Evolutionary conservation across 2,113 vertebrate genomes (phyloP).

Genomic region (Triplophysa siluroides): DNA sequence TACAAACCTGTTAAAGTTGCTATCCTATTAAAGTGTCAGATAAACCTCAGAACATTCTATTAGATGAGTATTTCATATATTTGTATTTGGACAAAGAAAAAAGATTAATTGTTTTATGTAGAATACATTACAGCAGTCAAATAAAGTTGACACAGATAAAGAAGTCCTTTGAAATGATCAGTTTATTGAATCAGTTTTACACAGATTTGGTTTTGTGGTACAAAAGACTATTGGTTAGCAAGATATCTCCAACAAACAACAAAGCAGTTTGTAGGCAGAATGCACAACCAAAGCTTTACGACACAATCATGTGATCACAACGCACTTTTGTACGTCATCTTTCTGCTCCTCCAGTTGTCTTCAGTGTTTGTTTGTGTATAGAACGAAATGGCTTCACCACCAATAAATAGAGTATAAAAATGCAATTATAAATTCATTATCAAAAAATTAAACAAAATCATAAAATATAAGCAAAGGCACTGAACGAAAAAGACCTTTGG

Average conservation of each 20-base stretch:
- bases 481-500: slow-evolving; percentile 69
- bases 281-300: slow-evolving; percentile 44
- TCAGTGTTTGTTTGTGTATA: slow-evolving; percentile 42
- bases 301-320: slow-evolving; percentile 64
- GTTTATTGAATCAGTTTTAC: slow-evolving; percentile 75
- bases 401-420: slow-evolving; percentile 98
- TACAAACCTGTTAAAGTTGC: too few species aligned
- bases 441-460: slow-evolving; percentile 74
- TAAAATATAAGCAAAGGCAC: slow-evolving; percentile 76
- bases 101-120: not conserved
- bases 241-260: slow-evolving; percentile 53
- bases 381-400: slow-evolving; percentile 91
- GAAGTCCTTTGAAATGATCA: slow-evolving; percentile 65
- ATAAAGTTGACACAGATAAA: slow-evolving; percentile 25
- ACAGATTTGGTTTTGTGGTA: slow-evolving; percentile 67
- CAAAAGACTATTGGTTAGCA: slow-evolving; percentile 45
- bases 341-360: slow-evolving; percentile 42
- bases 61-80: too few species aligned
- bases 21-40: too few species aligned
- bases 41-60: too few species aligned
- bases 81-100: not conserved
- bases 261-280: slow-evolving; percentile 59
- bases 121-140: not conserved
- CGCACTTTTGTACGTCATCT: slow-evolving; percentile 30
- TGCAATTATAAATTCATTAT: slow-evolving; percentile 86